Percentiles rank a stretch among this genome's conserved stretches.
Evolutionary conservation across 2,113 vertebrate genomes (phyloP).

Genomic region (Tachysurus fulvidraco): DNA sequence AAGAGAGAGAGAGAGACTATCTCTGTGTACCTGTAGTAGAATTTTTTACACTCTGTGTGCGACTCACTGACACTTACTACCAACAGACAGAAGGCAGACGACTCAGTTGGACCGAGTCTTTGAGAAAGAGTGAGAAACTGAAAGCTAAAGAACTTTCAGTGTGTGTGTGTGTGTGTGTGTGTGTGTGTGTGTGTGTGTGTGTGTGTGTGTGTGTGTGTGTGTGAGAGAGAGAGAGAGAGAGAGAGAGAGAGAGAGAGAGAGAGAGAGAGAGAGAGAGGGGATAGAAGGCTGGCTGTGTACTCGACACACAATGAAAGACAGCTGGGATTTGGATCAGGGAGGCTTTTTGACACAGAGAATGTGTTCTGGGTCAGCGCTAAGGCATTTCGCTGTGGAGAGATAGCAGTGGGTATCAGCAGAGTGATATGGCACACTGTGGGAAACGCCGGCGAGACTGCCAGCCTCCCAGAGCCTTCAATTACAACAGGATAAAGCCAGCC

Average conservation of each 20-base stretch:
- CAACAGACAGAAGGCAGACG: constrained; percentile 21
- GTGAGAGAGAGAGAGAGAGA: too few species aligned
- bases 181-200: neutral
- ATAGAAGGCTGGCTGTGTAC: constrained; percentile 44
- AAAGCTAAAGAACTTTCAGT: neutral
- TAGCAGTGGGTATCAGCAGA: constrained; percentile 53
- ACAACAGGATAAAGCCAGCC: constrained; percentile 47
- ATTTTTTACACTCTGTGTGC: neutral
- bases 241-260: neutral
- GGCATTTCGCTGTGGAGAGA: constrained; percentile 54
- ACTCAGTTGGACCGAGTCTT: neutral
- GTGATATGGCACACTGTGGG: constrained; percentile 54
- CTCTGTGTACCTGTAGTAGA: neutral
- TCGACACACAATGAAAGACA: constrained; percentile 44
- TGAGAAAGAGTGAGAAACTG: constrained; percentile 1
- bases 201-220: neutral
- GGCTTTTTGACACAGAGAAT: constrained; percentile 53
- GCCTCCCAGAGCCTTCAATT: constrained; percentile 55
- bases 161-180: constrained; percentile 1
- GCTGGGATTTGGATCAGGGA: constrained; percentile 57
- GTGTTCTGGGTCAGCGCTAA: constrained; percentile 56
- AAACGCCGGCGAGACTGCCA: constrained; percentile 52
- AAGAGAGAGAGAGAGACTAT: neutral
- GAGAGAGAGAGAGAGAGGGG: constrained; percentile 29
- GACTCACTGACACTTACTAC: constrained; percentile 22